phyloP scores from a whole-genome alignment of 2,888 invertebrate genomes.

The Allolobophora icterica region DNA sequence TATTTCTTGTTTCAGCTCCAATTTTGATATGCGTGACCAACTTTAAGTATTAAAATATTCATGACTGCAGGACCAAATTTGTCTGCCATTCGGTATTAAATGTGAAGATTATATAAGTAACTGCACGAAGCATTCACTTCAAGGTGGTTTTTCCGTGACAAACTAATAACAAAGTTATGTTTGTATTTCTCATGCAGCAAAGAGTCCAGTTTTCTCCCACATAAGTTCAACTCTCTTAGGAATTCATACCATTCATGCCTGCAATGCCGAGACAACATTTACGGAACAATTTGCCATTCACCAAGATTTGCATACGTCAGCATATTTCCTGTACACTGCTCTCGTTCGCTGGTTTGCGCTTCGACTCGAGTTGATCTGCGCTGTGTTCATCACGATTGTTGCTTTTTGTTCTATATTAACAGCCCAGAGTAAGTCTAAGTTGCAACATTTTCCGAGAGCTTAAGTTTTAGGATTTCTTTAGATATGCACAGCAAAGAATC shows the following conservation, averaged over 20 bases:
- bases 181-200: slow-evolving; percentile 70
- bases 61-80: neutral
- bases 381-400: slow-evolving; percentile 83
- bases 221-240: slow-evolving; percentile 87
- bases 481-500: neutral
- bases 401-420: slow-evolving; percentile 83
- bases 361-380: slow-evolving; percentile 87
- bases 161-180: neutral
- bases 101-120: neutral
- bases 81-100: neutral
- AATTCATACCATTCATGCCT: slow-evolving; percentile 87
- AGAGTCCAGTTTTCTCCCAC: slow-evolving; percentile 94
- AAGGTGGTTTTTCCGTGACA: neutral
- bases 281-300: slow-evolving; percentile 68
- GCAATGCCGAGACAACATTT: slow-evolving; percentile 80
- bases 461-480: neutral
- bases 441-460: neutral
- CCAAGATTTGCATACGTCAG: slow-evolving; percentile 80
- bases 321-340: slow-evolving; percentile 88
- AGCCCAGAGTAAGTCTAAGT: slow-evolving; percentile 64
- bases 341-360: slow-evolving; percentile 92
- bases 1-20: neutral
- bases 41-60: neutral
- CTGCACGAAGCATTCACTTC: neutral
- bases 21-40: neutral